These are phyloP conservation scores for Centrocercus urophasianus DNA, from an alignment of 2,113 vertebrate genomes.

Conservation along the genomic window DNA sequence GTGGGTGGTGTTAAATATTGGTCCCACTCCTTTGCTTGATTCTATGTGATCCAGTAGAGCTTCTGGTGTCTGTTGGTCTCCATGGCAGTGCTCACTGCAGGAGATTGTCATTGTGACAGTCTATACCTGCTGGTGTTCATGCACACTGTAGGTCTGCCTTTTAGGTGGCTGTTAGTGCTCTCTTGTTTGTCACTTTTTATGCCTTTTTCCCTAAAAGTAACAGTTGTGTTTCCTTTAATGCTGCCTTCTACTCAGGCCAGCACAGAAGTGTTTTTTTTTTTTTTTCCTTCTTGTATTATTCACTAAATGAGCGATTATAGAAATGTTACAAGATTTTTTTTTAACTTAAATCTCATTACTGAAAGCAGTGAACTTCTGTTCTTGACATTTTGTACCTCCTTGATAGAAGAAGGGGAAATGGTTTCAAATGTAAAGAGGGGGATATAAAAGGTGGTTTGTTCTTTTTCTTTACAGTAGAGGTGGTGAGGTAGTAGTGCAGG, in stretches of 20 bases:
- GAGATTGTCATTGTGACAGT: not conserved
- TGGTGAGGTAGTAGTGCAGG: no score
- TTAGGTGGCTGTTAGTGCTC: not conserved
- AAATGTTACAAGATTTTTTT: no score
- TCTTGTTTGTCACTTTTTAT: rapidly evolving
- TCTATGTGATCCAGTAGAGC: not conserved
- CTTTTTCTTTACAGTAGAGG: no score
- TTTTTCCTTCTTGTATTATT: not conserved
- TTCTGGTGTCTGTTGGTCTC: not conserved
- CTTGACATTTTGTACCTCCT: not conserved
- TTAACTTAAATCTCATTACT: not conserved
- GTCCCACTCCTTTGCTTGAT: no score
- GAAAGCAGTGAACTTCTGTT: not conserved
- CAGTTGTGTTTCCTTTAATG: not conserved
- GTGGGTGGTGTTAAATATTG: not conserved
- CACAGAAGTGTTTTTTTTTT: not conserved
- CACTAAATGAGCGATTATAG: not conserved
- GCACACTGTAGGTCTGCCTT: not conserved
- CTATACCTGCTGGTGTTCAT: not conserved
- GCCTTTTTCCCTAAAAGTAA: not conserved
- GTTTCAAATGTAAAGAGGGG: no score
- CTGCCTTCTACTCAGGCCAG: not conserved
- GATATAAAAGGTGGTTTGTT: no score
- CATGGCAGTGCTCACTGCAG: not conserved
- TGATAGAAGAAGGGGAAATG: not conserved